Evolutionary conservation across 1,140 invertebrate species (phyloP).

Genomic region (Drosophila bifasciata): DNA sequence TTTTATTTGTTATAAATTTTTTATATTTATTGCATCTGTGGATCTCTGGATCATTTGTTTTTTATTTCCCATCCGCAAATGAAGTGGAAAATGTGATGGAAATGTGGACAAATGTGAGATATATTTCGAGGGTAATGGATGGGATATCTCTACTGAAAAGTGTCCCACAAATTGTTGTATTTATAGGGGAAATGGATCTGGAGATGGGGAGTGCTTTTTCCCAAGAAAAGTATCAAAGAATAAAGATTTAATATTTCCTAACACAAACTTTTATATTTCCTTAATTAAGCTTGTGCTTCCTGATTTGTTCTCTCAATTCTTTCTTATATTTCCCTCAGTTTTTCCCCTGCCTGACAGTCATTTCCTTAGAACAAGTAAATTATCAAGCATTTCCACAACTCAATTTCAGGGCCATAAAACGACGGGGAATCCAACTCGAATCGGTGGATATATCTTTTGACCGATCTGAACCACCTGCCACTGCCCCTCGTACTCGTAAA

Average conservation of each 20-base stretch:
- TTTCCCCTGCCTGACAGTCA: not conserved
- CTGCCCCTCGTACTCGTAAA: slow-evolving; percentile 21
- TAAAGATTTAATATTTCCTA: too few species aligned
- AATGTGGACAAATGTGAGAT: not conserved
- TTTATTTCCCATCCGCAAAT: slow-evolving; percentile 43
- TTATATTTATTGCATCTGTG: slow-evolving; percentile 51
- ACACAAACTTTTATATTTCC: too few species aligned
- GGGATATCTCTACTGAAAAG: too few species aligned
- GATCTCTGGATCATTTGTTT: slow-evolving; percentile 51
- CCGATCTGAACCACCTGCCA: slow-evolving; percentile 30
- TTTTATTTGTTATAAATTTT: slow-evolving; percentile 29
- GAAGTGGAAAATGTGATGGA: slow-evolving; percentile 19
- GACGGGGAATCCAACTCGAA: slow-evolving; percentile 7
- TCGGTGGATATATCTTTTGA: slow-evolving; percentile 9
- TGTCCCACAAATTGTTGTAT: too few species aligned
- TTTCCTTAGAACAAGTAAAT: slow-evolving; percentile 27
- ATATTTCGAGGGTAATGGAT: too few species aligned
- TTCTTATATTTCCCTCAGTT: not conserved
- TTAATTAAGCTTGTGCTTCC: too few species aligned
- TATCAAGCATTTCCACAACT: slow-evolving; percentile 30
- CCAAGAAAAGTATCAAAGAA: too few species aligned
- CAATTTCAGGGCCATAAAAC: slow-evolving; percentile 43
- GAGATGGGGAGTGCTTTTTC: too few species aligned
- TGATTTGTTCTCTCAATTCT: too few species aligned
- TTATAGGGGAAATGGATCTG: too few species aligned